These are phyloP conservation scores for Mechanitis mazaeus DNA, from an alignment of 2,888 invertebrate species.

Conservation along the genomic window DNA sequence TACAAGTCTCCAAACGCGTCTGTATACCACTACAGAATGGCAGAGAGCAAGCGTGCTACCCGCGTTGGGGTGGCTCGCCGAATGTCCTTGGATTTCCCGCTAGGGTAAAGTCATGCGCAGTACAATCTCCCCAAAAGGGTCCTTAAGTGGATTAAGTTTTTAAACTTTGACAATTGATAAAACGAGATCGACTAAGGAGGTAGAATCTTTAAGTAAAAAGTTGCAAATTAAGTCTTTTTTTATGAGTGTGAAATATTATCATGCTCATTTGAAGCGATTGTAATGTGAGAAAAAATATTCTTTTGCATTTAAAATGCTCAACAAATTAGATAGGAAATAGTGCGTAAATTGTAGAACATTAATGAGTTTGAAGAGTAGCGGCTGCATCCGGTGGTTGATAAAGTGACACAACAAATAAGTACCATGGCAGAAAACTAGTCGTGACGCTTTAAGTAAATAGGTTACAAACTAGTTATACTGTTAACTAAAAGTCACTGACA, in stretches of 20 bases:
- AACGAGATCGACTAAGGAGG: slow-evolving; percentile 68
- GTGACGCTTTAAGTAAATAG: slow-evolving; percentile 26
- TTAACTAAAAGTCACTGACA: slow-evolving; percentile 16
- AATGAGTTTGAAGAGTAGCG: slow-evolving; percentile 27
- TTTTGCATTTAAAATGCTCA: background rate
- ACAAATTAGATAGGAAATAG: background rate
- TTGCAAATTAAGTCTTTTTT: slow-evolving; percentile 40
- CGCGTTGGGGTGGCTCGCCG: slow-evolving; percentile 45
- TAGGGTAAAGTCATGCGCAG: slow-evolving; percentile 69
- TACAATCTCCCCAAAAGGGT: slow-evolving; percentile 61
- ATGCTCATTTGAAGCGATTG: too few relatives aligned
- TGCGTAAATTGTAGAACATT: slow-evolving; percentile 23
- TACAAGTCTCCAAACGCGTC: slow-evolving; percentile 53
- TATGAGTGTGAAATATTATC: background rate
- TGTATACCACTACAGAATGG: slow-evolving; percentile 53
- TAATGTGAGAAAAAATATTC: background rate
- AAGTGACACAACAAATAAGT: slow-evolving; percentile 24
- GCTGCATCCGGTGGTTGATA: slow-evolving; percentile 26
- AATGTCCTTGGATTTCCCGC: slow-evolving; percentile 71
- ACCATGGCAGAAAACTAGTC: slow-evolving; percentile 22
- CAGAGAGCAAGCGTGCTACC: slow-evolving; percentile 43
- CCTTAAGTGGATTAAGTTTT: slow-evolving; percentile 75
- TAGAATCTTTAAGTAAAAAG: slow-evolving; percentile 63
- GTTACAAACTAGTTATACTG: slow-evolving; percentile 22
- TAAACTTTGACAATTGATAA: slow-evolving; percentile 74